Evolutionary conservation across 30 jellyfish, hydroid and myxozoan species (phyloP).

Genomic region (Rhopilema esculentum): DNA sequence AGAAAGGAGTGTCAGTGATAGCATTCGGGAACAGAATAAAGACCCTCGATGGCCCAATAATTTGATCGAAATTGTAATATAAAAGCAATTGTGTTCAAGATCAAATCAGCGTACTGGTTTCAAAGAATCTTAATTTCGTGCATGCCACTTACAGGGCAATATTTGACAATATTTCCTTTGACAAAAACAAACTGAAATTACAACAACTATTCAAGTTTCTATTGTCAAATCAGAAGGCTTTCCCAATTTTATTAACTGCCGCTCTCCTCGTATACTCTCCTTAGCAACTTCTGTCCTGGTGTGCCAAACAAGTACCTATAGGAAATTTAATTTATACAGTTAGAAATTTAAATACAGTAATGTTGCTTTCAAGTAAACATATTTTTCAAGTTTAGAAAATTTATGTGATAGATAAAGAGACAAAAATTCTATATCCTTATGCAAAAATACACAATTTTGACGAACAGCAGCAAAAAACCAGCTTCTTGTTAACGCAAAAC

Average conservation of each 20-base stretch:
- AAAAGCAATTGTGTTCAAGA: no score
- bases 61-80: no score
- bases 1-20: no score
- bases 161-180: neutral
- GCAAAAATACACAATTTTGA: no score
- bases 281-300: constrained; percentile 97
- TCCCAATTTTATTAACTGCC: constrained; percentile 81
- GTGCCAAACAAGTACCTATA: constrained; percentile 97
- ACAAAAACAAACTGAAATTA: neutral
- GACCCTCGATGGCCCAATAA: no score
- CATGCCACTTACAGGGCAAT: neutral
- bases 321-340: neutral
- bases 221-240: constrained; percentile 75
- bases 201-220: constrained; percentile 46
- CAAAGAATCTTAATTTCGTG: neutral
- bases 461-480: no score
- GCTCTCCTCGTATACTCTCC: constrained; percentile 89
- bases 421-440: no score
- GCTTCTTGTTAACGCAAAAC: no score
- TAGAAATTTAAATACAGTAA: neutral
- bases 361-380: neutral
- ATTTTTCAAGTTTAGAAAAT: no score
- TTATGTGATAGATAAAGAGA: no score
- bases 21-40: no score
- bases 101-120: no score